Percentiles rank a stretch among this genome's conserved stretches.
Evolutionary conservation across 1,140 invertebrate species (phyloP).

Genomic region (Cecropterus lyciades): DNA sequence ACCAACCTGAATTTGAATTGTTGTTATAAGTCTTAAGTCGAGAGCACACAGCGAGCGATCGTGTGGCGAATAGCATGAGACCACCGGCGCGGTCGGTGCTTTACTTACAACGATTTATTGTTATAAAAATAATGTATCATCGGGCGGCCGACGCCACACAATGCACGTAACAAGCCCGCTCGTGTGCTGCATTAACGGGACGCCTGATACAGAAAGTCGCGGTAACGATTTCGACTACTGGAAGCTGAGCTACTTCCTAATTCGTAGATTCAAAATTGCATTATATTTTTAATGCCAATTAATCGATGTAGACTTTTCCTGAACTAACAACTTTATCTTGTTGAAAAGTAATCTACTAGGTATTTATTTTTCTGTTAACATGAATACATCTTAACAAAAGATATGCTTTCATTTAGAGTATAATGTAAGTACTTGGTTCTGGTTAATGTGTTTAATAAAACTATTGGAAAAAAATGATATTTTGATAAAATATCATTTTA

Average conservation of each 20-base stretch:
- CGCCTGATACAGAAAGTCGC: constrained; percentile 27
- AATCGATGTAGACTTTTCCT: too few species aligned
- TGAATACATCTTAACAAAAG: too few species aligned
- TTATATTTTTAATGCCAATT: background rate
- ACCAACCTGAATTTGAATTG: constrained; percentile 40
- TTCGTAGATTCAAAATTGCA: background rate
- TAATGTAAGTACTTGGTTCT: too few species aligned
- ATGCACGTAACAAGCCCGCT: constrained; percentile 74
- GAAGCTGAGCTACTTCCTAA: constrained; percentile 1
- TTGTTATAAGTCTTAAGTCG: constrained; percentile 49
- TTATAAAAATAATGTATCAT: constrained; percentile 84
- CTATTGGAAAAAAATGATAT: too few species aligned
- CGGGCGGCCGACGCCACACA: constrained; percentile 62
- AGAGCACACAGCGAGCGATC: constrained; percentile 44
- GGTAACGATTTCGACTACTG: constrained; percentile 18
- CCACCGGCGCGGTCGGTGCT: constrained; percentile 73
- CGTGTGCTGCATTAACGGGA: constrained; percentile 65
- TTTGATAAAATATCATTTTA: too few species aligned
- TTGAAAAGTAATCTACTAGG: too few species aligned
- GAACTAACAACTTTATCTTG: too few species aligned
- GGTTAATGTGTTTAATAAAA: too few species aligned
- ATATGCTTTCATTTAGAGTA: too few species aligned
- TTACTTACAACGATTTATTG: constrained; percentile 81
- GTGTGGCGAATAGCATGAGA: constrained; percentile 55
- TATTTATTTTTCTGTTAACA: too few species aligned